Evolutionary conservation across 2,797 vertebrate species (phyloP).

Genomic region (Sorex maritimensis): DNA sequence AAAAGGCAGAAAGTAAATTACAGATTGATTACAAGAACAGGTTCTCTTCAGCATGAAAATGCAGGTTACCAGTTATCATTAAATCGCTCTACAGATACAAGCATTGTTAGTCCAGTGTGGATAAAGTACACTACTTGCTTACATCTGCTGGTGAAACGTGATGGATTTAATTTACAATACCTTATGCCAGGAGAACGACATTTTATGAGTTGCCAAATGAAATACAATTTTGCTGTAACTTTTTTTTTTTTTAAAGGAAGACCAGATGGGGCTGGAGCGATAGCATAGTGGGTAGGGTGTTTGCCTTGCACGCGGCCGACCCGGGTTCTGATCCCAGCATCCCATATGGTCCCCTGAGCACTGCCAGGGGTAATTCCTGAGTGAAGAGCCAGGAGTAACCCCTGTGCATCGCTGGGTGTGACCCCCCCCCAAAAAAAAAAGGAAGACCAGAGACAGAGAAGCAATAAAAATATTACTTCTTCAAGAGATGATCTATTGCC

Average conservation of each 20-base stretch:
- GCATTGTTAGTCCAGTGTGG: constrained; percentile 85
- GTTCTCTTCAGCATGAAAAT: constrained; percentile 88
- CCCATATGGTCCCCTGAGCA: no score
- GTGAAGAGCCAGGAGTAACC: no score
- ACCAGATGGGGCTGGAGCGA: no score
- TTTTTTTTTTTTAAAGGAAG: constrained; percentile 7
- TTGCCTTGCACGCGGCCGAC: no score
- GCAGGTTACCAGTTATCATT: constrained; percentile 88
- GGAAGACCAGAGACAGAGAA: constrained; percentile 57
- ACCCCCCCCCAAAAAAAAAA: background rate
- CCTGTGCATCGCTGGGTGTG: no score
- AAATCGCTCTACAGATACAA: constrained; percentile 84
- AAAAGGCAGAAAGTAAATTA: constrained; percentile 86
- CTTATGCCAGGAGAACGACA: constrained; percentile 85
- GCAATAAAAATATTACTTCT: constrained; percentile 60
- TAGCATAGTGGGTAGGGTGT: no score
- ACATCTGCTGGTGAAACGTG: constrained; percentile 83
- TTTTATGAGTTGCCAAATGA: constrained; percentile 85
- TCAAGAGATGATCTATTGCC: constrained; percentile 44
- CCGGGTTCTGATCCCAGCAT: no score
- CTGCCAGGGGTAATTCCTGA: no score
- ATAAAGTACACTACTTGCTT: constrained; percentile 78
- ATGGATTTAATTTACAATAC: constrained; percentile 85
- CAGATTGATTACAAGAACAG: constrained; percentile 87
- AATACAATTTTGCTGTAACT: constrained; percentile 83